phyloP scores from a whole-genome alignment of 92 coral and sea anemone genomes.

The Palythoa grandis region DNA sequence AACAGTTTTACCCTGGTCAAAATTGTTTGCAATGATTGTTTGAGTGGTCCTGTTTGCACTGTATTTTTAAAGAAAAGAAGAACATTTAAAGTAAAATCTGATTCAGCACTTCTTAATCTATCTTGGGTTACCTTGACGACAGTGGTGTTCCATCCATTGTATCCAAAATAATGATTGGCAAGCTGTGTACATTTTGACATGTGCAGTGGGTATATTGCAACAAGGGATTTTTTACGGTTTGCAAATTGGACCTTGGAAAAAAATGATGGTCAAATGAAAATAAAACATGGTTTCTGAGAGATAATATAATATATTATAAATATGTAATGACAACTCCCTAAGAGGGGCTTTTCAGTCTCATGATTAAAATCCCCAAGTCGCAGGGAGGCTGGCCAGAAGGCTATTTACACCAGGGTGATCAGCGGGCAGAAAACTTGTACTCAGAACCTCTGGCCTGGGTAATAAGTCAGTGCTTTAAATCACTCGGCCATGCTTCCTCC shows the following conservation, averaged over 20 bases:
- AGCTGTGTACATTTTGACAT: conserved; percentile 78
- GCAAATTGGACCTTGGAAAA: conserved; percentile 84
- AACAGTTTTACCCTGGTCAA: not conserved
- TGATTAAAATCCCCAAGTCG: too few species aligned
- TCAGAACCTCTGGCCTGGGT: too few species aligned
- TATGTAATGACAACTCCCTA: too few species aligned
- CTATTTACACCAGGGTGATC: too few species aligned
- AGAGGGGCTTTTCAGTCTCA: too few species aligned
- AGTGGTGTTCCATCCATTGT: conserved; percentile 84
- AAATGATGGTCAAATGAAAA: not conserved
- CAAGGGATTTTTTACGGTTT: conserved; percentile 63
- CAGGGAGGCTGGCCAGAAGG: too few species aligned
- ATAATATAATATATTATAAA: too few species aligned
- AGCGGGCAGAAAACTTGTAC: too few species aligned
- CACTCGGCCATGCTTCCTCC: too few species aligned
- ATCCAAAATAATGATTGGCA: conserved; percentile 84
- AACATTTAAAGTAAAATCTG: not conserved
- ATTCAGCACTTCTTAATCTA: not conserved
- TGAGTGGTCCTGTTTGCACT: too few species aligned
- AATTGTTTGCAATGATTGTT: not conserved
- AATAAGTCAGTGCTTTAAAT: too few species aligned
- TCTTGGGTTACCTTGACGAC: conserved; percentile 56
- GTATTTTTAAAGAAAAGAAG: not conserved
- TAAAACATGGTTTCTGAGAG: too few species aligned
- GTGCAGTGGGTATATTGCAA: conserved; percentile 58